Evolutionary conservation across 37 sponge, comb jelly and placozoan genomes (phyloP).

Genomic region (Tethya wilhelma): DNA sequence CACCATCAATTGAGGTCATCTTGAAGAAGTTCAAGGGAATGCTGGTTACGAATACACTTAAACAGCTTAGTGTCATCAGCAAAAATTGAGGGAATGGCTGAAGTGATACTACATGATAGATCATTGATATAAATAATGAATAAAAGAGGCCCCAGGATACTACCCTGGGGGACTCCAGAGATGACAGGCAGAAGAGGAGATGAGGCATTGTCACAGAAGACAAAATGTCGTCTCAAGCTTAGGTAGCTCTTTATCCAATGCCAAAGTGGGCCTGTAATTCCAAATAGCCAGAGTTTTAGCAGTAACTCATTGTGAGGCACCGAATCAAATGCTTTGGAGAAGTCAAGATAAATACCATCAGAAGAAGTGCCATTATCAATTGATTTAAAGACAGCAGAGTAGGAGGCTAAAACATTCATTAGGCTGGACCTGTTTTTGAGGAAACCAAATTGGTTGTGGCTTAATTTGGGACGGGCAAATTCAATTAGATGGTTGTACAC

Average conservation of each 20-base stretch:
- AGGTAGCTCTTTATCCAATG: slow-evolving; percentile 26
- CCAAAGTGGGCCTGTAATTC: slow-evolving; percentile 31
- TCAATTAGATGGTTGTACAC: background rate
- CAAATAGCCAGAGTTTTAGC: slow-evolving; percentile 8
- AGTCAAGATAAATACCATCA: slow-evolving; percentile 25
- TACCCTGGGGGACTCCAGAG: slow-evolving; percentile 40
- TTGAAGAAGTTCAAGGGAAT: background rate
- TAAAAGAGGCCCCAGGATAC: slow-evolving; percentile 35
- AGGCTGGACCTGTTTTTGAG: background rate
- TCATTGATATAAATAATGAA: slow-evolving; percentile 50
- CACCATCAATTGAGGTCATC: background rate
- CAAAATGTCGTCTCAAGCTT: background rate
- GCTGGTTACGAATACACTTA: background rate
- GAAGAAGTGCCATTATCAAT: background rate
- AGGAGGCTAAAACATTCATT: slow-evolving; percentile 6
- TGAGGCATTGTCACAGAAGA: background rate
- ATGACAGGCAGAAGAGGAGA: slow-evolving; percentile 26
- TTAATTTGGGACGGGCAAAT: background rate
- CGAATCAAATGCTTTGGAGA: slow-evolving; percentile 29
- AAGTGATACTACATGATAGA: background rate
- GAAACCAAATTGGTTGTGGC: slow-evolving; percentile 27
- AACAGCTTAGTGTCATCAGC: slow-evolving; percentile 46
- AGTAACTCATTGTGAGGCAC: slow-evolving; percentile 33
- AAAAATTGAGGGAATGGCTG: background rate
- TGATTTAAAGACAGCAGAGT: background rate